Conservation (phyloP, 2,797 vertebrate species). For the Sorex maritimensis region DNA sequence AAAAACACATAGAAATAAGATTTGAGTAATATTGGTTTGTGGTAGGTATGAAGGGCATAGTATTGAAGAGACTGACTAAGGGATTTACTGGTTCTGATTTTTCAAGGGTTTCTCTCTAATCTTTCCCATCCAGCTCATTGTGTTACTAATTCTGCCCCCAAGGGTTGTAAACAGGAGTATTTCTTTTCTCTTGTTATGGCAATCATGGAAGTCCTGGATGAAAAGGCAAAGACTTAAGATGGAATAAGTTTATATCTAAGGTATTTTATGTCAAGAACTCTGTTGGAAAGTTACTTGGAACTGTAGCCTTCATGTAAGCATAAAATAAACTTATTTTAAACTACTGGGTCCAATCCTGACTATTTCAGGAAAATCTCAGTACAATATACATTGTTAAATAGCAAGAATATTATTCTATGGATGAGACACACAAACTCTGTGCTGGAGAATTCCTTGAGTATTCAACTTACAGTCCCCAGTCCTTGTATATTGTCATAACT, state of each 20-base stretch:
- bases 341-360: neutral
- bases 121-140: neutral
- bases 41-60: neutral
- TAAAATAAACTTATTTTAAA: neutral
- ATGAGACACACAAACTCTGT: neutral
- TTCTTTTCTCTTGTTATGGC: neutral
- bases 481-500: constrained; percentile 73
- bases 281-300: neutral
- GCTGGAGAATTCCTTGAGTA: neutral
- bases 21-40: constrained; percentile 40
- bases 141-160: neutral
- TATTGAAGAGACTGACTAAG: neutral
- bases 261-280: neutral
- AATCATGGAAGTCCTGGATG: neutral
- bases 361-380: neutral
- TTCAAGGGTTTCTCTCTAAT: neutral
- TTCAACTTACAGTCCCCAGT: neutral
- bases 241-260: constrained; percentile 12
- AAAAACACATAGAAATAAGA: constrained; percentile 5
- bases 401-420: neutral
- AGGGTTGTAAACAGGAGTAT: neutral
- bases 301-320: neutral
- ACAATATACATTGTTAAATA: neutral
- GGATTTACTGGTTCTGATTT: neutral
- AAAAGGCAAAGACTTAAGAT: neutral